Conservation (phyloP, 2,113 vertebrate genomes). For the Grammatotria lemairii region DNA sequence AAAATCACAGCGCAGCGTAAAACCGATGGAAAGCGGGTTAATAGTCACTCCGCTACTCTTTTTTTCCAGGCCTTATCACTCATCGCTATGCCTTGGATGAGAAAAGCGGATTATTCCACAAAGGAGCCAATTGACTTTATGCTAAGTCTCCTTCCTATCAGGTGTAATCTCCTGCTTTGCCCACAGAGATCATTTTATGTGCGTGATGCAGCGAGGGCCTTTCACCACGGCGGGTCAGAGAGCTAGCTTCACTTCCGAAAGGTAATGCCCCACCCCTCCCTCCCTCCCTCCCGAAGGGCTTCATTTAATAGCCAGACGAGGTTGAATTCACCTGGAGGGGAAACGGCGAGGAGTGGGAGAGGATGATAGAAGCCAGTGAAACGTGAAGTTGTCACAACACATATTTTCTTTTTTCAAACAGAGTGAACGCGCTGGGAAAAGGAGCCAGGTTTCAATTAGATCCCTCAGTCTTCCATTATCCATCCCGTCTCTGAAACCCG, state of each 20-base stretch:
- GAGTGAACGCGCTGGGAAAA: conserved; percentile 12
- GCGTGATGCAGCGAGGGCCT: background rate
- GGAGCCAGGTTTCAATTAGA: conserved; percentile 38
- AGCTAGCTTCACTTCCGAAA: conserved; percentile 43
- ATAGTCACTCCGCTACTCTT: background rate
- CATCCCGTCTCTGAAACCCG: conserved; percentile 58
- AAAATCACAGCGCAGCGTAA: background rate
- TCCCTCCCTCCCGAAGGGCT: background rate
- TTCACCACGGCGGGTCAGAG: conserved; percentile 25
- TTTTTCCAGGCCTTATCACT: conserved; percentile 1
- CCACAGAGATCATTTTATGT: conserved; percentile 20
- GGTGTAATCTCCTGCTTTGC: conserved; percentile 38
- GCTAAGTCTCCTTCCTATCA: conserved; percentile 34
- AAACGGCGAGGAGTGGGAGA: background rate
- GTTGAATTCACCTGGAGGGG: conserved; percentile 28
- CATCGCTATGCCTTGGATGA: conserved; percentile 21
- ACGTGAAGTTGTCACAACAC: conserved; percentile 66
- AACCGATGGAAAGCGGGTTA: background rate
- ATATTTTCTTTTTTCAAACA: conserved; percentile 18
- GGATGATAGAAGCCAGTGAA: conserved; percentile 9
- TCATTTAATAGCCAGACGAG: conserved; percentile 13
- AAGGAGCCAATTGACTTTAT: conserved; percentile 24
- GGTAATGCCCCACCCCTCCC: conserved; percentile 2
- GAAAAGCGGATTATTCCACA: conserved; percentile 36
- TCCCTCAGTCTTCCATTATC: conserved; percentile 46